phyloP scores from a whole-genome alignment of 2,113 vertebrate genomes.

The Mesitornis unicolor region DNA sequence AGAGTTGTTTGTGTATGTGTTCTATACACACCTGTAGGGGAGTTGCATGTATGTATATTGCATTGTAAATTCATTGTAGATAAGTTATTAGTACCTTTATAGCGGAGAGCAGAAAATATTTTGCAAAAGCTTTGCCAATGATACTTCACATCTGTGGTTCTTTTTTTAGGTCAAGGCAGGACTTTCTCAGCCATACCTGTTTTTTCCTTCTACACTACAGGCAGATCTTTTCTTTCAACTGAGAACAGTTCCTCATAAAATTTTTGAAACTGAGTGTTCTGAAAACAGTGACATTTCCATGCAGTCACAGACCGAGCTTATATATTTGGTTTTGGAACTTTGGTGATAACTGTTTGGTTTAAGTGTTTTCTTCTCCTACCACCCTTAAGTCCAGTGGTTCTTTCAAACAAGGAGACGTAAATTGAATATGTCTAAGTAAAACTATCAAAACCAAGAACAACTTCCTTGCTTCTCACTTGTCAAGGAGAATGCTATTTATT shows the following conservation, averaged over 20 bases:
- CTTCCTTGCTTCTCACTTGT: not conserved
- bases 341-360: not conserved
- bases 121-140: not conserved
- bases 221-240: not conserved
- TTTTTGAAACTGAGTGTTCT: not conserved
- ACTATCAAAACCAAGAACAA: not conserved
- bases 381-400: not conserved
- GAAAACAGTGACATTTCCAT: not conserved
- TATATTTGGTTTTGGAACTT: not conserved
- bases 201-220: not conserved
- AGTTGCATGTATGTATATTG: not conserved
- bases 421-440: not conserved
- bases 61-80: too few species aligned
- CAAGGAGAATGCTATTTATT: not conserved
- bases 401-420: not conserved
- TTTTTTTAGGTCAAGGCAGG: not conserved
- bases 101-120: not conserved
- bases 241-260: not conserved
- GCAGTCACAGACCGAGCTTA: not conserved
- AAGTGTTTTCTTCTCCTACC: not conserved
- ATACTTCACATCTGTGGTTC: not conserved
- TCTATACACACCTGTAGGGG: not conserved
- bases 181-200: not conserved
- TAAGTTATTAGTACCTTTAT: not conserved
- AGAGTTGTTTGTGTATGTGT: not conserved